phyloP scores from a whole-genome alignment of 2,888 invertebrate genomes.

The Epiblema foenella region DNA sequence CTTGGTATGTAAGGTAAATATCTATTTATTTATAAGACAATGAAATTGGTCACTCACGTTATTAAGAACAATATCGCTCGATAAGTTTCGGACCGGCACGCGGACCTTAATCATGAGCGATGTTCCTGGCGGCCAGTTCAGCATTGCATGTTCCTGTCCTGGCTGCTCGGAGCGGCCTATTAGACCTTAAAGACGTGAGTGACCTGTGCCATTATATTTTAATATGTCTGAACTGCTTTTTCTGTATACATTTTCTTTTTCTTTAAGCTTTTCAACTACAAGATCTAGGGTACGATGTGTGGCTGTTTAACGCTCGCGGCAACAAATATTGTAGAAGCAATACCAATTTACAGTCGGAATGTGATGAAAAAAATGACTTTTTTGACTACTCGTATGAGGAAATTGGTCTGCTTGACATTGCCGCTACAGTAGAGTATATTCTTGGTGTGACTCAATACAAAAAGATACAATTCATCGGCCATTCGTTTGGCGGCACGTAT shows the following conservation, averaged over 20 bases:
- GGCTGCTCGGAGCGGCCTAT: too few relatives aligned
- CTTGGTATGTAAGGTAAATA: too few relatives aligned
- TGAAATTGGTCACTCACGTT: too few relatives aligned
- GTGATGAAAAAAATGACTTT: neutral
- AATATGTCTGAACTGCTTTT: too few relatives aligned
- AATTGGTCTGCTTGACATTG: neutral
- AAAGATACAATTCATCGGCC: constrained; percentile 57
- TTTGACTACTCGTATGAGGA: neutral
- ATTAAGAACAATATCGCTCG: too few relatives aligned
- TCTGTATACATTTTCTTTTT: neutral
- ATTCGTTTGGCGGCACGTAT: constrained; percentile 74
- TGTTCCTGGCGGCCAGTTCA: too few relatives aligned
- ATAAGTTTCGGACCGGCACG: too few relatives aligned
- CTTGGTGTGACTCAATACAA: neutral
- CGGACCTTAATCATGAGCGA: too few relatives aligned
- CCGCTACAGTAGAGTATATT: neutral
- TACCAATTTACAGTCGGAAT: neutral
- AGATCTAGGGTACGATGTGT: neutral
- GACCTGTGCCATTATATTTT: too few relatives aligned
- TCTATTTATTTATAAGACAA: too few relatives aligned
- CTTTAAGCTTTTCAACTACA: neutral
- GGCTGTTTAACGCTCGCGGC: neutral
- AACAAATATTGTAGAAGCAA: neutral
- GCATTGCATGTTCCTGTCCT: too few relatives aligned
- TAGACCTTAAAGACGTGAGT: too few relatives aligned